A percentile compares a stretch with the other conserved stretches of the same genome.
Conservation (phyloP, 2,888 invertebrate genomes). For the Papilio elwesi region DNA sequence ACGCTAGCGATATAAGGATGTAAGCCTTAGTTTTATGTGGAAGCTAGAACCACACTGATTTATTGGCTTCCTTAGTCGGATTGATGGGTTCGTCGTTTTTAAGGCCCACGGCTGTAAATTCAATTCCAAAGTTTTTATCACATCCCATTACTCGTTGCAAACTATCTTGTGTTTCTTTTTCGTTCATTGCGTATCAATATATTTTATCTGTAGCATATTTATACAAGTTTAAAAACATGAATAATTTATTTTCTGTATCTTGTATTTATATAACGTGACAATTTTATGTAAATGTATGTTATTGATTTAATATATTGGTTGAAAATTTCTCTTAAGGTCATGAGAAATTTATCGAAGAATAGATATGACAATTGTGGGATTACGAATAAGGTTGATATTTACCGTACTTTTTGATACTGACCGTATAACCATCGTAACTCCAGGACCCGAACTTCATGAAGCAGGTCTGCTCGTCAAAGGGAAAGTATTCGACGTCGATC, state of each 20-base stretch:
- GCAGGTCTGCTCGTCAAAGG: slow-evolving; percentile 97
- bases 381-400: too few relatives aligned
- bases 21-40: slow-evolving; percentile 64
- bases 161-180: slow-evolving; percentile 58
- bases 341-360: background rate
- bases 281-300: too few relatives aligned
- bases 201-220: background rate
- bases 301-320: too few relatives aligned
- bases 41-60: slow-evolving; percentile 68
- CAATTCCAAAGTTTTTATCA: slow-evolving; percentile 56
- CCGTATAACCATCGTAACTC: slow-evolving; percentile 98
- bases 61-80: slow-evolving; percentile 72
- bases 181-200: slow-evolving; percentile 54
- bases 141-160: slow-evolving; percentile 46
- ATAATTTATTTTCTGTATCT: background rate
- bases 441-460: slow-evolving; percentile 98
- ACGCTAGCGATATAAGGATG: slow-evolving; percentile 61
- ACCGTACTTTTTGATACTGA: slow-evolving; percentile 82
- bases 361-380: background rate
- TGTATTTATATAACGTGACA: background rate
- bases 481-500: slow-evolving; percentile 97
- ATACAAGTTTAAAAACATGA: background rate
- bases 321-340: too few relatives aligned
- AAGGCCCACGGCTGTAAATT: slow-evolving; percentile 62
- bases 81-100: slow-evolving; percentile 60